Conservation (phyloP, 2,888 invertebrate species). For the Torymus texanus region DNA sequence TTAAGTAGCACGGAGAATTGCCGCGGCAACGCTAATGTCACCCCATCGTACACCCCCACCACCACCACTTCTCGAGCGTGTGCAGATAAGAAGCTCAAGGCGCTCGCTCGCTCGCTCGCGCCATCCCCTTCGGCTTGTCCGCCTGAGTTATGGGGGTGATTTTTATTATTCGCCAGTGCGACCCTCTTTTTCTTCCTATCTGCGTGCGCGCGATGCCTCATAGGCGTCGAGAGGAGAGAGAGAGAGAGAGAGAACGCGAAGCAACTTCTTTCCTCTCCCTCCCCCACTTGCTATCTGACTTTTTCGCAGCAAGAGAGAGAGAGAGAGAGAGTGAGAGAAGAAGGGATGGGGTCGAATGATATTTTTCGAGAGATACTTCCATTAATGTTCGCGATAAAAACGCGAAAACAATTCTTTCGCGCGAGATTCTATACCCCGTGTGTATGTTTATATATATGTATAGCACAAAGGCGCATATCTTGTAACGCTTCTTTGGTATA, state of each 20-base stretch:
- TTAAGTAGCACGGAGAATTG: constrained; percentile 69
- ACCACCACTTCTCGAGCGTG: constrained; percentile 53
- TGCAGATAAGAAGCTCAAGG: constrained; percentile 73
- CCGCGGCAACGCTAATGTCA: constrained; percentile 73
- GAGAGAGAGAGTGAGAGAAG: too few species aligned
- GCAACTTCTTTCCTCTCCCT: constrained; percentile 43
- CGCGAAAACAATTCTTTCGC: constrained; percentile 56
- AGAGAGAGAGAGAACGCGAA: constrained; percentile 10
- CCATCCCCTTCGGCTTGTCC: constrained; percentile 65
- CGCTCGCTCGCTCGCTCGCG: constrained; percentile 50
- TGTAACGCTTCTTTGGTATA: constrained; percentile 20
- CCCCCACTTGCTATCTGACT: constrained; percentile 23
- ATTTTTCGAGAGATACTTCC: constrained; percentile 55
- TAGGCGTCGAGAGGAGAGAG: constrained; percentile 61
- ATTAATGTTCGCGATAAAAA: constrained; percentile 56
- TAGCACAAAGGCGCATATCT: constrained; percentile 23
- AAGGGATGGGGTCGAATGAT: constrained; percentile 43
- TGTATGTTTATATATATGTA: background rate
- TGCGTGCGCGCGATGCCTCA: constrained; percentile 62
- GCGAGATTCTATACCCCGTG: background rate
- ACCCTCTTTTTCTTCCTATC: constrained; percentile 68
- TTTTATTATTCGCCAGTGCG: constrained; percentile 72
- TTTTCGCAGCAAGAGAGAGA: too few species aligned
- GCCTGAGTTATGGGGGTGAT: constrained; percentile 73
- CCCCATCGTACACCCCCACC: constrained; percentile 57